Conservation (phyloP, 2,888 invertebrate genomes). For the Zele albiditarsus region DNA sequence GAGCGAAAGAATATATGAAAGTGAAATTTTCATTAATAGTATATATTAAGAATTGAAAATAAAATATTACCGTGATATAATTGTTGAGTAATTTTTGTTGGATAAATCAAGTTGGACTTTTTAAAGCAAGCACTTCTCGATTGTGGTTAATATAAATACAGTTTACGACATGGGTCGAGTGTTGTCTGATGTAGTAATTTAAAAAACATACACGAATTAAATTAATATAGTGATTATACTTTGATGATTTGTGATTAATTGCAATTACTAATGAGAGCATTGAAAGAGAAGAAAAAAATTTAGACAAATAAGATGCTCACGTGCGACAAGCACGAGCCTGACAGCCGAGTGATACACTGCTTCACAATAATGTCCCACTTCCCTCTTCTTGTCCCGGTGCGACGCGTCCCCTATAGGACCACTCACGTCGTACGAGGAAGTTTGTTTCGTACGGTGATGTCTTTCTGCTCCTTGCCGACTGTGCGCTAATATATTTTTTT, state of each 20-base stretch:
- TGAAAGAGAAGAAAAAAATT: background rate
- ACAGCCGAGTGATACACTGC: constrained; percentile 49
- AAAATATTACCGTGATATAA: no score
- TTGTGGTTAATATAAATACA: no score
- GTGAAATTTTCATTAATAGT: no score
- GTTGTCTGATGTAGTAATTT: no score
- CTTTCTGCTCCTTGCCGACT: constrained; percentile 16
- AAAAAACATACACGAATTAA: background rate
- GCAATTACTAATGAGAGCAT: background rate
- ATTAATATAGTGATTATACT: background rate
- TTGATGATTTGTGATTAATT: background rate
- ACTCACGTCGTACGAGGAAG: constrained; percentile 71
- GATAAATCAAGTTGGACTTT: no score
- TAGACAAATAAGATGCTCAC: constrained; percentile 4
- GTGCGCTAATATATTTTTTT: background rate
- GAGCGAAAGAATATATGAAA: no score
- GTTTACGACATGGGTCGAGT: no score
- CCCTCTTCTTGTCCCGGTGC: background rate
- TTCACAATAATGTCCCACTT: constrained; percentile 50
- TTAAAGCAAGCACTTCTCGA: no score
- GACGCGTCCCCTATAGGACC: constrained; percentile 58
- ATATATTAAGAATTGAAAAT: no score
- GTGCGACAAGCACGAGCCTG: constrained; percentile 32
- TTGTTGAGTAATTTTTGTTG: no score
- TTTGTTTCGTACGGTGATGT: constrained; percentile 47